Conservation (phyloP, 2,797 vertebrate genomes). For the Pagetopsis macropterus region DNA sequence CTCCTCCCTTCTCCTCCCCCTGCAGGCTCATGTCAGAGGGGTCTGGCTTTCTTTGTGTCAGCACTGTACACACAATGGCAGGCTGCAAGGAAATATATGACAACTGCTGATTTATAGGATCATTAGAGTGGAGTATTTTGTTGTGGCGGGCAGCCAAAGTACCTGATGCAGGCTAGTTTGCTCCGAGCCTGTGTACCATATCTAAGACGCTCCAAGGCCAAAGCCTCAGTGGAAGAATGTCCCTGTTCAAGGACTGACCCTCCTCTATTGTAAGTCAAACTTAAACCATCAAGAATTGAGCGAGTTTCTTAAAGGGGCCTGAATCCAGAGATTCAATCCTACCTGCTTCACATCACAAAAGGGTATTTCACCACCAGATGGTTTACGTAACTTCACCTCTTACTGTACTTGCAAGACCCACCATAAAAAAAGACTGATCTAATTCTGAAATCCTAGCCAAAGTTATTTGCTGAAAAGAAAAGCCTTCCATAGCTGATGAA, state of each 20-base stretch:
- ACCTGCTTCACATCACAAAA: constrained; percentile 54
- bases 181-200: constrained; percentile 50
- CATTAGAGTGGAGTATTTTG: constrained; percentile 79
- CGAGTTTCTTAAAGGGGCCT: constrained; percentile 28
- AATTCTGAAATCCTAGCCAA: constrained; percentile 54
- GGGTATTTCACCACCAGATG: constrained; percentile 41
- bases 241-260: constrained; percentile 37
- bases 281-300: constrained; percentile 13
- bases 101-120: constrained; percentile 82
- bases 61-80: constrained; percentile 62
- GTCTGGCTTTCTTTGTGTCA: constrained; percentile 77
- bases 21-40: constrained; percentile 52
- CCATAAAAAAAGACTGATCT: constrained; percentile 66
- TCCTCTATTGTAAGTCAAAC: constrained; percentile 14
- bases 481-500: constrained; percentile 48
- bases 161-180: constrained; percentile 66
- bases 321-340: constrained; percentile 14
- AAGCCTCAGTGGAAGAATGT: constrained; percentile 36
- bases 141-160: constrained; percentile 74
- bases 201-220: constrained; percentile 37
- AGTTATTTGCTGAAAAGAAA: constrained; percentile 63
- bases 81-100: constrained; percentile 69
- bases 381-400: constrained; percentile 53
- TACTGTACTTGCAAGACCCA: constrained; percentile 47
- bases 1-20: constrained; percentile 39